These are phyloP conservation scores for Karalla daura DNA, from an alignment of 2,797 vertebrate genomes.

Conservation along the genomic window DNA sequence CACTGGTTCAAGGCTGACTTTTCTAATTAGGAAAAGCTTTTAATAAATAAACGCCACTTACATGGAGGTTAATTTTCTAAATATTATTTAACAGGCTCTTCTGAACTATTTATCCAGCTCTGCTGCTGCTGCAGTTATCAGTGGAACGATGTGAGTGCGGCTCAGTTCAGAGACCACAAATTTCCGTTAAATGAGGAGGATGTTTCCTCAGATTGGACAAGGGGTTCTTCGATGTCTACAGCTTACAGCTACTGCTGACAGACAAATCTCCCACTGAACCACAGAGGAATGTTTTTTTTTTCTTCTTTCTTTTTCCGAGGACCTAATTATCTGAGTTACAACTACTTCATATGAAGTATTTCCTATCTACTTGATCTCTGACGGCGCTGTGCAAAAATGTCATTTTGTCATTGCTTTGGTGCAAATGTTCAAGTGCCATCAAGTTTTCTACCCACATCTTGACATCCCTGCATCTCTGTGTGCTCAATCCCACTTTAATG, in stretches of 20 bases:
- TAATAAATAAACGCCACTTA: slow-evolving; percentile 1
- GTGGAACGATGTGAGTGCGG: slow-evolving; percentile 37
- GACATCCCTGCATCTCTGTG: slow-evolving; percentile 17
- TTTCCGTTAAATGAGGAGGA: slow-evolving; percentile 36
- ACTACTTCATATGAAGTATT: neutral
- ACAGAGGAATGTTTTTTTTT: slow-evolving; percentile 13
- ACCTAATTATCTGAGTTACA: slow-evolving; percentile 38
- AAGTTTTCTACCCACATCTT: slow-evolving; percentile 11
- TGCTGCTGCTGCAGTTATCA: slow-evolving; percentile 14
- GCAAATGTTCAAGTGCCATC: slow-evolving; percentile 20
- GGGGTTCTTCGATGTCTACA: slow-evolving; percentile 3
- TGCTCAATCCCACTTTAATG: slow-evolving; percentile 7
- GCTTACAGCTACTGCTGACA: slow-evolving; percentile 5
- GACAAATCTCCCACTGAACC: neutral
- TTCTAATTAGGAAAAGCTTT: neutral
- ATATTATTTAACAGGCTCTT: slow-evolving; percentile 11
- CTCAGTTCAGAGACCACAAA: slow-evolving; percentile 34
- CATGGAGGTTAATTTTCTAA: slow-evolving; percentile 20
- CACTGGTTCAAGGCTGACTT: slow-evolving; percentile 4
- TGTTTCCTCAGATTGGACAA: slow-evolving; percentile 49
- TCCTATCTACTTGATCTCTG: neutral
- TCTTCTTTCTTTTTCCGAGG: neutral
- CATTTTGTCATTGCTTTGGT: neutral
- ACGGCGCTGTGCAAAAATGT: neutral
- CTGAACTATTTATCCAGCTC: slow-evolving; percentile 11